Base-by-base conservation (phyloP, 2,113 vertebrate species). In the Phalacrocorax brasilianus region DNA sequence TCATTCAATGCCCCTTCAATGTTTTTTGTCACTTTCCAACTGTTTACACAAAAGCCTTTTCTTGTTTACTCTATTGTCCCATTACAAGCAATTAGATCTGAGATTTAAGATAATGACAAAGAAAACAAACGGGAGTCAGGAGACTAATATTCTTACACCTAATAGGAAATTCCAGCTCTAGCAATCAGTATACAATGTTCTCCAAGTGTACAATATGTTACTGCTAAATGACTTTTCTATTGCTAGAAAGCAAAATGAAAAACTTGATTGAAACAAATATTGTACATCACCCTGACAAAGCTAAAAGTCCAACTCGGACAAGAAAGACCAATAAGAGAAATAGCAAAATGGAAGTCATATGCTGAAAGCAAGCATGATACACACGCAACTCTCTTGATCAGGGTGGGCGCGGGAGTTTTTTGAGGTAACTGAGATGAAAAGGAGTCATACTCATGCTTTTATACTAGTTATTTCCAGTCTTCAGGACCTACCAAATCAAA, bases 221-320 rank as follows among this genome's bases (percentile, higher is more conserved):
- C 40, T 52, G 33, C 40, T 26, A 6, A n/a, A 27, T 40, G 33
- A 77, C 13, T 18, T 33, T 16, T 19, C 19, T 33, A 10, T 11
- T 49, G 32, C 65, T 45, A 32, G 38, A 58, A 77, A 35, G 11
- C 10, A 89, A 74, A 73, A 65, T 10, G 23, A 44, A 63, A 58
- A 33, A 4, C 19, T 59, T 9, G 0, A 0, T 1, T 4, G 22
- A 75, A 71, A 82, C 2, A 50, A 58, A 17, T 17, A n/a, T 0
- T 40, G 12, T 20, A 5, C 20, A 17, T 33, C 23, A 30, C 17
- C 23, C 19, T 56, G 52, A 44, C 27, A 79, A 78, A 85, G 38
- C 24, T 55, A 3, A 2, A 67, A 67, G 70, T 24, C 38, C 30
- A 53, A 0, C 8, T 10, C 11, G 21, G 33, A 72, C 17, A 63